Conservation (phyloP, 1,140 invertebrate genomes). For the Hesperophylax magnus region DNA sequence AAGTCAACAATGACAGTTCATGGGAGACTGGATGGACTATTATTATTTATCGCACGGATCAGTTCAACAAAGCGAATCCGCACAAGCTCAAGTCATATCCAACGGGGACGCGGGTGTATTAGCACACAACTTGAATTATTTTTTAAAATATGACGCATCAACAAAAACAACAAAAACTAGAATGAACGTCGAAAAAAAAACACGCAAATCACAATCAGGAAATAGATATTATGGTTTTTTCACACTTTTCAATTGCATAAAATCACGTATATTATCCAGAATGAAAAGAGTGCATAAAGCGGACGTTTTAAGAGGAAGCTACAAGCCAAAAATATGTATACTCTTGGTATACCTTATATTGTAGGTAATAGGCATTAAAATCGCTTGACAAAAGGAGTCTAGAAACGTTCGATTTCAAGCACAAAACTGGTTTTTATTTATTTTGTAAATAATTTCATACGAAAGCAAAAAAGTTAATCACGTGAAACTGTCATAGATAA, state of each 20-base stretch:
- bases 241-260: background rate
- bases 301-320: too few relatives aligned
- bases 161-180: background rate
- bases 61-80: conserved; percentile 19
- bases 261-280: background rate
- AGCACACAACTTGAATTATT: conserved; percentile 1
- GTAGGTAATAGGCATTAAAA: too few relatives aligned
- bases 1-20: conserved; percentile 14
- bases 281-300: too few relatives aligned
- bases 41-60: conserved; percentile 36
- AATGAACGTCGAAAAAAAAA: background rate
- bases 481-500: too few relatives aligned
- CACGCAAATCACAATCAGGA: background rate
- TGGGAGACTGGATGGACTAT: conserved; percentile 19
- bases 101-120: background rate
- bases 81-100: background rate
- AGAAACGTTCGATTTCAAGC: too few relatives aligned
- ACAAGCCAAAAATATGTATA: too few relatives aligned
- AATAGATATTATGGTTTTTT: background rate
- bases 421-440: too few relatives aligned
- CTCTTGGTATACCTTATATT: too few relatives aligned
- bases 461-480: too few relatives aligned
- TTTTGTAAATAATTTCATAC: too few relatives aligned
- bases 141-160: background rate
- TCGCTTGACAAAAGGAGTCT: too few relatives aligned